Base-by-base conservation (phyloP, 1,140 invertebrate genomes). In the Sycophaga agraensis region DNA sequence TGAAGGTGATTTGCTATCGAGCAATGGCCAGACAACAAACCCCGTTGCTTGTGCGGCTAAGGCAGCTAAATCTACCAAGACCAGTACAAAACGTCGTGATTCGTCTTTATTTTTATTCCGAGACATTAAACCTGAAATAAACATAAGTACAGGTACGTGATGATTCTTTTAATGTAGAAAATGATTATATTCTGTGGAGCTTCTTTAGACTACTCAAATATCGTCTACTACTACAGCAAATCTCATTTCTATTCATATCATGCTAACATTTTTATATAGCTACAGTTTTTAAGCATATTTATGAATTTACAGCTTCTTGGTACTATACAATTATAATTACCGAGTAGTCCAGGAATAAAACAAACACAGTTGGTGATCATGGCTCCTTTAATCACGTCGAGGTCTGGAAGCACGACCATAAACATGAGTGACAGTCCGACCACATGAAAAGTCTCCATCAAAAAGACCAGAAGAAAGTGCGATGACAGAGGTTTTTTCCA, bases 351-450 rank as follows among this genome's bases (percentile, higher is more conserved):
- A 0, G 96, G 96, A 4, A 97, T 82, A 48, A 96, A 88, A 76
- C 92, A 96, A 16, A 97, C 86, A 70, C 92, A 96, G 78, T 96
- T 97, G 7, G 96, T 95, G 24, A 97, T 80, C 91, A 97, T 94
- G 9, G 93, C 89, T 3, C 92, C 94, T 79, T 94, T 92, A 34
- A 97, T 88, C 21, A 94, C 92, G 77, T 98, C 93, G 31, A 97
- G 75, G 70, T 94, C 89, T 0, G 96, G 96, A 5, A 98, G 82
- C 34, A 98, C 88, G 26, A 89, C 85, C 71, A 95, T 94, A 61
- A 96, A 87, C 62, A 98, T 80, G 19, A 97, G 73, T 3, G 88
- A 89, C 31, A 96, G 74, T 1, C 96, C 96, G 46, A 94, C 80
- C 0, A 91, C 89, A 72, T 97, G 94, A 11, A 93, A 81, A 1